A percentile compares a stretch with the other conserved stretches of the same genome.
These are phyloP conservation scores for Bombus superbus DNA, from an alignment of 1,140 invertebrate genomes.

Conservation along the genomic window DNA sequence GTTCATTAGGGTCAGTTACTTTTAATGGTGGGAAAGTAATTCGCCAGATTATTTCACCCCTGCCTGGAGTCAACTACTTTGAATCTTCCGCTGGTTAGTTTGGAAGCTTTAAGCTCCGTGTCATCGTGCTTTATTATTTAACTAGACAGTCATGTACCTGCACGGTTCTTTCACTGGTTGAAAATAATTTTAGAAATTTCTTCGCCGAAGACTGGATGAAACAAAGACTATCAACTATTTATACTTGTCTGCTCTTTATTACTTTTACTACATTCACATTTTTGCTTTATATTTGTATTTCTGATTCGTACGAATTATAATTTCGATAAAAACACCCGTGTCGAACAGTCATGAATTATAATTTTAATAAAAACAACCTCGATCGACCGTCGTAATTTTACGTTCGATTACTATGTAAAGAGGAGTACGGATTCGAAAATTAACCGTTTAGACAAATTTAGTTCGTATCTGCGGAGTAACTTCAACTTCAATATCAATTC, in stretches of 20 bases:
- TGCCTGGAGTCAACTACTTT: background rate
- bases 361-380: background rate
- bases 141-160: background rate
- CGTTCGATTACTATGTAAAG: too few relatives aligned
- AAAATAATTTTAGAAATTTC: background rate
- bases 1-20: slow-evolving; percentile 46
- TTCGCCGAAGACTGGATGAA: background rate
- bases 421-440: too few relatives aligned
- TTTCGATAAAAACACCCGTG: background rate
- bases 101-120: background rate
- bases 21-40: slow-evolving; percentile 35
- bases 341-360: background rate
- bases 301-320: background rate
- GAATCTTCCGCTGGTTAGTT: background rate
- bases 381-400: too few relatives aligned
- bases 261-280: background rate
- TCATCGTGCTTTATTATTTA: slow-evolving; percentile 26
- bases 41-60: slow-evolving; percentile 13
- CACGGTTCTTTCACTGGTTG: background rate
- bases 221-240: background rate
- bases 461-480: too few relatives aligned
- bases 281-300: background rate
- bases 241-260: background rate
- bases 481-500: too few relatives aligned
- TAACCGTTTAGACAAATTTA: too few relatives aligned